Evolutionary conservation across 2,113 vertebrate species (phyloP), one percentile per base, ranked within the genome.

Genomic region (Bufo bufo): DNA sequence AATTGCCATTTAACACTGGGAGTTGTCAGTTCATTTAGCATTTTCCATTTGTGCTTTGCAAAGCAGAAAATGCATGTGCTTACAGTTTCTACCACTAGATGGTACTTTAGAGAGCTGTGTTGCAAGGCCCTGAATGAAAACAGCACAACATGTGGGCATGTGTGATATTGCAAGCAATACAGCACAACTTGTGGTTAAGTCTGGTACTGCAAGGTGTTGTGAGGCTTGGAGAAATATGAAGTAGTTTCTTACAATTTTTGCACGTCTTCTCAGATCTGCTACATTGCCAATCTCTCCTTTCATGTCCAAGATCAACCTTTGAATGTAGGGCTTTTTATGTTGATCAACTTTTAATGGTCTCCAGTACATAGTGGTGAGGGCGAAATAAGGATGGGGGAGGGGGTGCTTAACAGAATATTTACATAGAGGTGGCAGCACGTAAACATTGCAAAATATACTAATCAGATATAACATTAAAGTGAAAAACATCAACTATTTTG

Each of bases 101-200:
- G 71, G 47, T 4, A 45, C 45, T 75, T 16, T 50, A 4, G 17
- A 45, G 5, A 72, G 20, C 4, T 50, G 17, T 43, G 9, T 2
- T 4, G 7, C 33, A 33, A 33, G 33, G 33, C 13, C 3, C 13
- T 45, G 43, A 43, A 16, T n/a, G 61, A 65, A 20, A 50, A 49
- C 8, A 75, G 72, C 72, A 75, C 72, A 75, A 20, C 47, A 75
- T 49, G 72, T 75, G 72, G 72, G 10, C 72, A 75, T 19, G 71
- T 74, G 14, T 17, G 71, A 45, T 74, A 74, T 11, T 75, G 72
- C 72, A 75, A 75, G 45, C 0, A 47, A 19, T 20, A 11, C 17
- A 50, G 47, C 72, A 75, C 17, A 20, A 50, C 45, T 4, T 49
- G 72, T 75, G 45, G 19, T 75, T 47, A 75, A 20, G 8, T 0